Conservation (phyloP, 2,888 invertebrate genomes). For the Steinernema scapterisci region DNA sequence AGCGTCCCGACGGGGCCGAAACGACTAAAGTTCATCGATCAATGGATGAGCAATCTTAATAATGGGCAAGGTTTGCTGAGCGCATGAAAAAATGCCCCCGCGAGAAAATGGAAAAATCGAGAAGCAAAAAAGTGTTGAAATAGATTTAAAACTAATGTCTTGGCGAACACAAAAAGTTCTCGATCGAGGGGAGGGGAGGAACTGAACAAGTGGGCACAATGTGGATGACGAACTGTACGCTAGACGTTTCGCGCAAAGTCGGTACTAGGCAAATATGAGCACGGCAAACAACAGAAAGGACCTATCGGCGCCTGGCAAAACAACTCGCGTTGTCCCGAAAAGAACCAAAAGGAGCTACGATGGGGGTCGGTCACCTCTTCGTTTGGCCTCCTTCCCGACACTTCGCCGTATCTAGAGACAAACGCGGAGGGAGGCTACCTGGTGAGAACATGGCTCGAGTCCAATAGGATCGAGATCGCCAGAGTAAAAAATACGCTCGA, state of each 20-base stretch:
- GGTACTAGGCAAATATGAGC: constrained; percentile 29
- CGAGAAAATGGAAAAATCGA: too few species aligned
- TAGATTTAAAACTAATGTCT: too few species aligned
- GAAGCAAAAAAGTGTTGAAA: background rate
- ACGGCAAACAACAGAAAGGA: constrained; percentile 19
- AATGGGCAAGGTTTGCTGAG: too few species aligned
- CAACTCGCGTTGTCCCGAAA: background rate
- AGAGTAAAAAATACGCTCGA: background rate
- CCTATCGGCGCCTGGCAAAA: constrained; percentile 17
- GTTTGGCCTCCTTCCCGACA: background rate
- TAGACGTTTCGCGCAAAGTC: constrained; percentile 12
- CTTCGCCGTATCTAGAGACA: background rate
- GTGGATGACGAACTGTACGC: background rate
- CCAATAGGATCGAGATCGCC: too few species aligned
- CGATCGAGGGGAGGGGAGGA: background rate
- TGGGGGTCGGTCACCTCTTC: background rate
- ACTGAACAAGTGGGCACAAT: background rate
- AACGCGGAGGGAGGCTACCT: background rate
- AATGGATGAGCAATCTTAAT: too few species aligned
- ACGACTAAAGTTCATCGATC: too few species aligned
- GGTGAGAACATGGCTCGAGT: background rate
- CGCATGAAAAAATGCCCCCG: too few species aligned
- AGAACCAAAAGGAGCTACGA: background rate
- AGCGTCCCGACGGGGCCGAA: too few species aligned
- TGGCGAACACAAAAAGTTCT: background rate